phyloP scores from a whole-genome alignment of 2,113 vertebrate species.

The Danionella cerebrum region DNA sequence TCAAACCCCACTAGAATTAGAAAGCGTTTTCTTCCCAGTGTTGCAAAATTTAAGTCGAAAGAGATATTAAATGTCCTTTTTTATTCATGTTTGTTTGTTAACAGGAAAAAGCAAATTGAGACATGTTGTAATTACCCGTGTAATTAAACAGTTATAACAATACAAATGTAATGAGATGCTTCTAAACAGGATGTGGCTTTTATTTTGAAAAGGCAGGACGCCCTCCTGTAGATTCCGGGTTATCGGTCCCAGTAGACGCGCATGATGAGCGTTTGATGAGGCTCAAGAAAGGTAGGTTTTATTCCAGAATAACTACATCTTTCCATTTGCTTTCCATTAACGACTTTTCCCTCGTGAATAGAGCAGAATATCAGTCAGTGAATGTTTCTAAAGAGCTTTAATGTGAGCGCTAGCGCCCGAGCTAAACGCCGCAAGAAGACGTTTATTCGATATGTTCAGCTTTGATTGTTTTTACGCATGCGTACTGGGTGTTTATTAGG shows the following conservation, averaged over 20 bases:
- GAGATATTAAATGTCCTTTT: no score
- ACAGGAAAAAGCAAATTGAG: no score
- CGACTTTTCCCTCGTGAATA: not conserved
- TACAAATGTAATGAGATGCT: no score
- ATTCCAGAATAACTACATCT: not conserved
- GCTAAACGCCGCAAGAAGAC: not conserved
- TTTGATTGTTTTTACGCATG: not conserved
- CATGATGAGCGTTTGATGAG: not conserved
- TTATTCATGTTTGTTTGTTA: no score
- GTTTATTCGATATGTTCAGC: not conserved
- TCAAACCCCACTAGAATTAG: no score
- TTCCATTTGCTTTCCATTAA: not conserved
- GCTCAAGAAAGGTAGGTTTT: conserved; percentile 2
- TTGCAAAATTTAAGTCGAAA: no score
- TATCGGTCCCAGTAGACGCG: not conserved
- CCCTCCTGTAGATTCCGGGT: not conserved
- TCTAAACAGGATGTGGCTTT: not conserved
- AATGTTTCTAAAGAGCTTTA: no score
- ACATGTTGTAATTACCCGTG: no score
- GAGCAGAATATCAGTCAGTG: not conserved
- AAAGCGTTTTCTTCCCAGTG: no score
- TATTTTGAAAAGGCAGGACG: not conserved
- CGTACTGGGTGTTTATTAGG: no score
- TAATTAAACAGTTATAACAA: no score
- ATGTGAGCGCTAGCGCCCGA: not conserved